Conservation (phyloP, 2,113 vertebrate genomes). For the Oreochromis tanganicae region DNA sequence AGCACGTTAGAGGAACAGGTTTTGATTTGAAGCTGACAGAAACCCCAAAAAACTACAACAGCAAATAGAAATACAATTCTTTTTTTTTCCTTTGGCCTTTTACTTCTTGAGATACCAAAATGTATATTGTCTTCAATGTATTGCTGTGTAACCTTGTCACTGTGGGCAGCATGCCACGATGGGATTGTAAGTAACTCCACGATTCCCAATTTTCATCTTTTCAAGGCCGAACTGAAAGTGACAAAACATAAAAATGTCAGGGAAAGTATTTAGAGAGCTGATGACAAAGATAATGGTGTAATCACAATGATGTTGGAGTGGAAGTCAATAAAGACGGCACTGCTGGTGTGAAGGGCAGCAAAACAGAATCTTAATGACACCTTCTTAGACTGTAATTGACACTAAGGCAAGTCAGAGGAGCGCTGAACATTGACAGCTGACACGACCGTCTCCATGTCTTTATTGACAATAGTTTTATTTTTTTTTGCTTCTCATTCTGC, state of each 20-base stretch:
- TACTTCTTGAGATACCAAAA: not conserved
- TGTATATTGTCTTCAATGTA: fast-evolving
- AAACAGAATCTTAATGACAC: not conserved
- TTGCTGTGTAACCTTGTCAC: not conserved
- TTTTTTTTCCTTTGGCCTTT: not conserved
- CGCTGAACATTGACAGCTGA: not conserved
- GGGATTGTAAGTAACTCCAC: not conserved
- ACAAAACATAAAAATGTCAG: not conserved
- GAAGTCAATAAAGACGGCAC: not conserved
- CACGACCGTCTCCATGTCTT: not conserved
- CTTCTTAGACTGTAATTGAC: not conserved
- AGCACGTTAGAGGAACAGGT: not conserved
- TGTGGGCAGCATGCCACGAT: too few species aligned
- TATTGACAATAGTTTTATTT: not conserved
- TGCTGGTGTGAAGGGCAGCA: not conserved
- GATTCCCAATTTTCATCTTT: not conserved
- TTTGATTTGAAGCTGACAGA: not conserved
- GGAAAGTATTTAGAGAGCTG: not conserved
- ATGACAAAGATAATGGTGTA: not conserved
- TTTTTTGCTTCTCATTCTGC: not conserved
- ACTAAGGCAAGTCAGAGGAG: not conserved
- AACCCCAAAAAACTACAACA: not conserved
- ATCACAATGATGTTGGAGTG: not conserved
- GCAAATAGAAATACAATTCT: not conserved
- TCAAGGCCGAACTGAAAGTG: not conserved